These are phyloP conservation scores for Tachina lurida DNA, from an alignment of 2,888 invertebrate species.

Conservation along the genomic window DNA sequence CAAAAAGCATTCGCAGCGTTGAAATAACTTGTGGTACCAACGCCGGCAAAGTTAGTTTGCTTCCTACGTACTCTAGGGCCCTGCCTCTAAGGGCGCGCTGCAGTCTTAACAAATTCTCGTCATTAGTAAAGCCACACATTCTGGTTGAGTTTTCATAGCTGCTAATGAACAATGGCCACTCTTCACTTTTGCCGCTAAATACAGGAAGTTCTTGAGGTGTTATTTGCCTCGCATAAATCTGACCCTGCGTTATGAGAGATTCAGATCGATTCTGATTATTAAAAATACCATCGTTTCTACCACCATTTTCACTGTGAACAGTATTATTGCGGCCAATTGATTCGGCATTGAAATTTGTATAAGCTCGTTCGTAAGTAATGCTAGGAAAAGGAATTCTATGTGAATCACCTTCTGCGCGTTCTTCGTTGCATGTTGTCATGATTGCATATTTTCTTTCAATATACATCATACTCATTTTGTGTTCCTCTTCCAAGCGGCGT, in stretches of 20 bases:
- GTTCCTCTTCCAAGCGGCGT: constrained; percentile 14
- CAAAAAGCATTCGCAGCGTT: background rate
- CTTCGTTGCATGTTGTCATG: constrained; percentile 1
- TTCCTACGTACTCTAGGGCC: background rate
- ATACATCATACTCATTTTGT: constrained; percentile 4
- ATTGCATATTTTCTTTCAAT: constrained; percentile 12
- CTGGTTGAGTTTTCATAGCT: no score
- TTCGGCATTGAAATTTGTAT: no score
- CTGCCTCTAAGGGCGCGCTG: constrained; percentile 38
- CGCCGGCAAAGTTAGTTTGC: background rate
- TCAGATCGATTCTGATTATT: background rate
- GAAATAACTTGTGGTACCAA: background rate
- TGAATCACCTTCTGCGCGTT: no score
- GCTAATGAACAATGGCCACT: background rate
- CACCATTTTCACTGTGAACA: constrained; percentile 1
- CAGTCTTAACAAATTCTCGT: constrained; percentile 34
- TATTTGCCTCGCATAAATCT: constrained; percentile 7
- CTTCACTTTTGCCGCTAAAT: constrained; percentile 20
- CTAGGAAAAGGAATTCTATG: no score
- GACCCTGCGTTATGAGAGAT: background rate
- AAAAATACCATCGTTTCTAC: background rate
- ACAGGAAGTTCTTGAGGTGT: constrained; percentile 31
- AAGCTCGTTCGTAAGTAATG: no score
- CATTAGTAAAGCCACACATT: constrained; percentile 32
- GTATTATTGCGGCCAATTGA: no score